Evolutionary conservation across 1,140 invertebrate genomes (phyloP), one percentile per base, ranked within the genome.

Genomic region (Pseudomyrmex concolor): DNA sequence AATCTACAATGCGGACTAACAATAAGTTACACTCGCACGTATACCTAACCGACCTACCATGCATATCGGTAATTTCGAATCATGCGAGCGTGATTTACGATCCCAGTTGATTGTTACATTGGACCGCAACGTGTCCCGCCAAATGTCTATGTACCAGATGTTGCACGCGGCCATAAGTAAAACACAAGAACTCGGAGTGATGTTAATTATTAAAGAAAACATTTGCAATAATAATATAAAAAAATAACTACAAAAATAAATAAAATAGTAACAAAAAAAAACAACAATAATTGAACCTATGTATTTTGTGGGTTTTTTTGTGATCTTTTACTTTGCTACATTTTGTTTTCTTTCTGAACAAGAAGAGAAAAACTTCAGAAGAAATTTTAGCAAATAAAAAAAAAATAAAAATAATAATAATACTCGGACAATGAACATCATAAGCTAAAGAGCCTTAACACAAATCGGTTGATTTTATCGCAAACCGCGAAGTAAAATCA

Each of bases 81-180:
- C 80, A 82, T 82, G 80, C 80, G 60, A 82, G 57, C 80, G 71
- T 82, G 70, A 82, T 82, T 82, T 82, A 82, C 59, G 80, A 76
- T 74, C 68, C 25, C 80, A 45, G 80, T 59, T 71, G 80, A 71
- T 82, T 82, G 68, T 82, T 82, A 74, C 71, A 76, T 19, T 22
- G 54, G 64, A 34, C 51, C 64, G 76, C 76, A 70, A 70, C 64
- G 54, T 78, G 34, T 78, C 34, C 64, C 73, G 50, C 62, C 73
- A 17, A 67, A 67, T 63, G 73, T 77, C 48, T 78, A 60, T 34
- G 54, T 80, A 59, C 48, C 76, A 71, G 76, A 71, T 71, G 76
- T 80, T 71, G 60, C 66, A 34, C n/a, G 66, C 66, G 76, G 76
- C 54, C 62, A 12, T 80, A 71, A 80, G 76, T 80, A 71, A 71